These are phyloP conservation scores for Chlorops oryzae DNA, from an alignment of 1,140 invertebrate species.

Conservation along the genomic window DNA sequence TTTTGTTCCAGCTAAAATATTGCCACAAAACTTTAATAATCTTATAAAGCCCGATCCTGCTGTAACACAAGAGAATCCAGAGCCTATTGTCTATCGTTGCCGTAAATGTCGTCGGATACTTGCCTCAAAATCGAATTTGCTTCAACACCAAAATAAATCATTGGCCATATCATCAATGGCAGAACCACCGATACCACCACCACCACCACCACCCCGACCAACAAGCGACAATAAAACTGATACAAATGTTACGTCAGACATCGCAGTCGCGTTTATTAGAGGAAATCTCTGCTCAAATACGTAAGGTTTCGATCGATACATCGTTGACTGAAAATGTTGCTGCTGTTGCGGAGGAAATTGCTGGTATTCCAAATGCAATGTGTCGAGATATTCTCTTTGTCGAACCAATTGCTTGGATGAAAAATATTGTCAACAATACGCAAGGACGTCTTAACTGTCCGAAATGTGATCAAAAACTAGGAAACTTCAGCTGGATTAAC, in stretches of 20 bases:
- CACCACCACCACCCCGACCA: background rate
- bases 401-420: conserved; percentile 79
- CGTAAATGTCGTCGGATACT: conserved; percentile 71
- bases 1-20: conserved; percentile 62
- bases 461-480: conserved; percentile 71
- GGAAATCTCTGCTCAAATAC: conserved; percentile 41
- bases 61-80: conserved; percentile 65
- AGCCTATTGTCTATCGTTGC: conserved; percentile 74
- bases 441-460: conserved; percentile 79
- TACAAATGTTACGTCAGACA: conserved; percentile 21
- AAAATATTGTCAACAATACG: conserved; percentile 58
- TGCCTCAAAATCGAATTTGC: conserved; percentile 69
- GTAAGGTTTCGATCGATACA: conserved; percentile 25
- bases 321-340: conserved; percentile 3
- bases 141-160: conserved; percentile 55
- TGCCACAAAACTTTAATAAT: conserved; percentile 69
- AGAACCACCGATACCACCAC: conserved; percentile 14
- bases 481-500: conserved; percentile 79
- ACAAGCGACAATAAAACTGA: conserved; percentile 12
- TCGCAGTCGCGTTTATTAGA: conserved; percentile 28
- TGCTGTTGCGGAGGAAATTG: background rate
- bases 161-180: conserved; percentile 39
- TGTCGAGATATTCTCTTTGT: conserved; percentile 71
- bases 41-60: conserved; percentile 74
- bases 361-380: background rate